Base-by-base conservation (phyloP, 2,797 vertebrate genomes). In the Acanthis flammea region DNA sequence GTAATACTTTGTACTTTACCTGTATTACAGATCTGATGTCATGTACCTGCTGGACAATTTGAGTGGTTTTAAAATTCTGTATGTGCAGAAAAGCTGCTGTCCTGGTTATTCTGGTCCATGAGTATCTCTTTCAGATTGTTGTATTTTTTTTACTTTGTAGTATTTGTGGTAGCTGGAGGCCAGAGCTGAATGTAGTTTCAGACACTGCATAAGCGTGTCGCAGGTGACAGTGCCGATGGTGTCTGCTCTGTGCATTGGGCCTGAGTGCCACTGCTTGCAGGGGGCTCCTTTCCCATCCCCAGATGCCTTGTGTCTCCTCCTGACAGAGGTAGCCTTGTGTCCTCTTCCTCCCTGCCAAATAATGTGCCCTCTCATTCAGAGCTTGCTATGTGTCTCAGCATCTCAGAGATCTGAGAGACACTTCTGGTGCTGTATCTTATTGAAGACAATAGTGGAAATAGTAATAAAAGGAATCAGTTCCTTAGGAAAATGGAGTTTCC, bases 171-270 rank as follows among this genome's bases (percentile, higher is more conserved):
- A 89, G 42, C 71, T 35, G 51, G 51, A 51, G 13, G 47, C 35
- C 39, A 18, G 37, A 77, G 60, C 16, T 33, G 27, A 44, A 42
- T 2, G 0, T 27, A 61, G 45, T 73, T 42, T 77, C 60, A 88
- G 50, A 27, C 21, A 2, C 41, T 25, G 28, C 7, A 3, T 14
- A 24, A 66, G 10, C 1, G 0, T 11, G 19, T 45, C 2, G 3
- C 31, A 35, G 44, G 70, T 3, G 1, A 4, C 7, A 15, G 47
- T 9, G 47, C 16, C 7, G 0, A 9, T 27, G 18, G 13, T n/a
- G 63, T 31, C 35, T 65, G 27, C 60, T 83, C 70, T 62, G 37
- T 11, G 22, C 16, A 14, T 9, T 0, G 0, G 6, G 23, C 5
- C 30, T n/a, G 7, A 31, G 15, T 62, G 25, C 27, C 25, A 27